A percentile compares a stretch with the other conserved stretches of the same genome.
phyloP scores from a whole-genome alignment of 2,888 invertebrate species.

The Trichogramma dendrolimi region DNA sequence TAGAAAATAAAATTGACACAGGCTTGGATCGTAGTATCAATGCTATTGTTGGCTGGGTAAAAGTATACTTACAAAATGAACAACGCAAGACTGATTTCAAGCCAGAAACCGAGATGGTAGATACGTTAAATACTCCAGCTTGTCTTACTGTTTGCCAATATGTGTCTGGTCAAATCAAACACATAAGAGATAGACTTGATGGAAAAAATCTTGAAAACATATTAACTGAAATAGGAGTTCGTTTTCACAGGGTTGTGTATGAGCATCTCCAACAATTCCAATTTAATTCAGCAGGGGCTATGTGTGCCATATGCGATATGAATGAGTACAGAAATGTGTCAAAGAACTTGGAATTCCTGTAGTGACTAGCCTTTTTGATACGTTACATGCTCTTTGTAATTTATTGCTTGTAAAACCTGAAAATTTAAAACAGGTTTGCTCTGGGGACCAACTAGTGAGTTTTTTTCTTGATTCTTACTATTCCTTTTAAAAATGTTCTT shows the following conservation, averaged over 20 bases:
- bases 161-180: constrained; percentile 70
- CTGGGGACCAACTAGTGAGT: constrained; percentile 86
- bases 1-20: constrained; percentile 86
- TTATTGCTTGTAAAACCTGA: constrained; percentile 91
- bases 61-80: constrained; percentile 81
- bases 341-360: constrained; percentile 72
- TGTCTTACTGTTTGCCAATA: constrained; percentile 81
- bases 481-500: neutral
- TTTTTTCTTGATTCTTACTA: neutral
- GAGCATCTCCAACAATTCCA: constrained; percentile 93
- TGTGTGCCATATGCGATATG: constrained; percentile 97
- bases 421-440: constrained; percentile 92
- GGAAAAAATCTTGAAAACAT: constrained; percentile 87
- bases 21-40: constrained; percentile 82
- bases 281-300: constrained; percentile 92
- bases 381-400: constrained; percentile 92
- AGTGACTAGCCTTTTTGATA: constrained; percentile 87
- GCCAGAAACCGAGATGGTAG: constrained; percentile 74
- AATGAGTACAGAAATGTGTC: constrained; percentile 94
- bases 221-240: constrained; percentile 81
- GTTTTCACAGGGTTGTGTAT: constrained; percentile 90
- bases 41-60: constrained; percentile 87
- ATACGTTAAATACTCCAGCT: constrained; percentile 80
- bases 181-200: constrained; percentile 78
- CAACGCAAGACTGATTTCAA: constrained; percentile 94